These are phyloP conservation scores for Drosophila bocki DNA, from an alignment of 1,140 invertebrate species.

Conservation along the genomic window DNA sequence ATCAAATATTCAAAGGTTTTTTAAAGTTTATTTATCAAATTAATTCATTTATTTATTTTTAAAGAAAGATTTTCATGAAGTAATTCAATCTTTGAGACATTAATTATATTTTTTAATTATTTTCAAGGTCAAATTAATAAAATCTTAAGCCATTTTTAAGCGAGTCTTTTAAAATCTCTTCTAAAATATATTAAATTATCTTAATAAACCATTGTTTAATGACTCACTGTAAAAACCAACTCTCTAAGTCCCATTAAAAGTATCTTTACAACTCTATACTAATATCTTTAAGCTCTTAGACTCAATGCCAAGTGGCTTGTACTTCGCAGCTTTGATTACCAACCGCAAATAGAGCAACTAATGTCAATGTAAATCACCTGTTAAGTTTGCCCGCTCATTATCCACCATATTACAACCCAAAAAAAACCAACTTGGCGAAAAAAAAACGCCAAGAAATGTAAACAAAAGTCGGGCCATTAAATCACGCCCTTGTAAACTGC, in stretches of 20 bases:
- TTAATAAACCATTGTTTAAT: no score
- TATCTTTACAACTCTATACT: not conserved
- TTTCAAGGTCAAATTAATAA: not conserved
- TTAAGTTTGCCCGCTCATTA: conserved; percentile 52
- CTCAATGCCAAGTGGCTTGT: conserved; percentile 16
- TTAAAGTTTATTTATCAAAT: not conserved
- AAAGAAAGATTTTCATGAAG: not conserved
- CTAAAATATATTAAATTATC: no score
- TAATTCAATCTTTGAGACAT: not conserved
- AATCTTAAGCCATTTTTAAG: not conserved
- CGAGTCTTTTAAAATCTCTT: not conserved
- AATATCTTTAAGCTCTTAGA: not conserved
- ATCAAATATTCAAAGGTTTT: not conserved
- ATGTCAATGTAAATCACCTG: conserved; percentile 49
- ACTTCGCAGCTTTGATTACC: conserved; percentile 10
- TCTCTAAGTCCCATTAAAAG: not conserved
- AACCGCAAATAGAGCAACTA: conserved; percentile 29
- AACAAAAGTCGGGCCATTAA: conserved; percentile 57
- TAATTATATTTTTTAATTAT: not conserved
- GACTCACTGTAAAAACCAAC: not conserved
- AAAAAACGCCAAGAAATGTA: conserved; percentile 27
- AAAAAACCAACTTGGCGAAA: not conserved
- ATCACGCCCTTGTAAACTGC: conserved; percentile 65
- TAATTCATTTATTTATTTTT: not conserved
- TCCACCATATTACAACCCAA: conserved; percentile 26